phyloP scores from a whole-genome alignment of 2,797 vertebrate species.

The Argentina silus region DNA sequence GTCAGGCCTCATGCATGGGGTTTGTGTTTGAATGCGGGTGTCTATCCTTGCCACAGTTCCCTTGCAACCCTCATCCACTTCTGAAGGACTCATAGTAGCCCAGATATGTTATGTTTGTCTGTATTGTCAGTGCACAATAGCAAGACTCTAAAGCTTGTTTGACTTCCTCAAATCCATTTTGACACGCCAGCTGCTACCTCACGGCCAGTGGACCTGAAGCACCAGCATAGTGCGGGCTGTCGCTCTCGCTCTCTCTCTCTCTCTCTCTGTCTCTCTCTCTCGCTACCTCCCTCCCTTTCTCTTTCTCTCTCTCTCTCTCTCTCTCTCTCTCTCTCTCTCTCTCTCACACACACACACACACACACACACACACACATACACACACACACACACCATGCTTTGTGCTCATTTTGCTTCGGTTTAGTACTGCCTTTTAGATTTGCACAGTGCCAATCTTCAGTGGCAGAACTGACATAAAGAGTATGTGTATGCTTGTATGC shows the following conservation, averaged over 20 bases:
- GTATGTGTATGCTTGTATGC: neutral
- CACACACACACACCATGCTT: neutral
- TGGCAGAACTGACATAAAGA: neutral
- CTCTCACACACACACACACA: no score
- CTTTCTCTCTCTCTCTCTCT: no score
- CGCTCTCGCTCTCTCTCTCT: neutral
- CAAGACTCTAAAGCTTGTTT: slow-evolving; percentile 6
- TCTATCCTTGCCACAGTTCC: neutral
- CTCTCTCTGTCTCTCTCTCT: neutral
- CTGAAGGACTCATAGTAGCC: neutral
- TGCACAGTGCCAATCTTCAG: neutral
- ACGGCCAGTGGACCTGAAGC: neutral
- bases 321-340: no score
- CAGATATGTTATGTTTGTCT: neutral
- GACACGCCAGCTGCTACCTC: slow-evolving; percentile 7
- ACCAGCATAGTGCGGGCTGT: neutral
- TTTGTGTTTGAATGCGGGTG: neutral
- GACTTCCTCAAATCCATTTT: slow-evolving; percentile 8
- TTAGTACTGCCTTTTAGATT: neutral
- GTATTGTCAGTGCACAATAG: slow-evolving; percentile 9
- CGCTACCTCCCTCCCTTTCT: neutral
- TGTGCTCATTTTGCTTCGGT: neutral
- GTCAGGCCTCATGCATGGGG: neutral
- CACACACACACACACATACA: no score
- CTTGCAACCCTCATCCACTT: neutral